Evolutionary conservation across 1,140 invertebrate genomes (phyloP), one percentile per base, ranked within the genome.

Genomic region (Adelges cooleyi): DNA sequence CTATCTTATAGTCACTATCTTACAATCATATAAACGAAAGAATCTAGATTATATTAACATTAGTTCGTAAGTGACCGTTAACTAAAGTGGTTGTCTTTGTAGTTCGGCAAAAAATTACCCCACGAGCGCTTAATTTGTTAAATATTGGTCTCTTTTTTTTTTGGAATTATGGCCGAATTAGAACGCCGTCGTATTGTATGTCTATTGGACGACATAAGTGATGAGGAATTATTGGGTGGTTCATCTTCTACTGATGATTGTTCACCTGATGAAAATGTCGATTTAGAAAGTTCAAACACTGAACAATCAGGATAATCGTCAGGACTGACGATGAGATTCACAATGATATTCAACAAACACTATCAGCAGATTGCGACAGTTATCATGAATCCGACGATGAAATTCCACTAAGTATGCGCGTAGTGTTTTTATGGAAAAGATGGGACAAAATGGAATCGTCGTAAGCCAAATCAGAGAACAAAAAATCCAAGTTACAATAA

Each of bases 141-240:
- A 20, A 53, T 38, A 20, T 13, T 53, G 10, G 17, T 36, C 29
- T 38, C 20, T 4, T 53, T n/a, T n/a, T n/a, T n/a, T n/a, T n/a
- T n/a, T n/a, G n/a, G n/a, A 38, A 54, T 3, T 38, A 54, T 42
- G 33, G 52, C 20, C 3, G 52, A 38, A 54, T 40, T 54, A 54
- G 36, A 54, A 54, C 17, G 33, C 18, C 36, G 18, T 25, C 52
- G 36, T 40, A 54, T 42, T 40, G 36, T 20, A 38, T 20, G 18
- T n/a, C 33, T 54, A 40, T 40, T 54, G 52, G 17, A 54, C 17
- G 36, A 54, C 33, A 38, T 54, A 23, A 54, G 36, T 54, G 52
- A 23, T n/a, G 52, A 40, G 20, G 27, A 54, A n/a, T 2, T 54
- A 8, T 54, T 15, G 52, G 36, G 36, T 38, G 52, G 36, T 54